Evolutionary conservation across 2,797 vertebrate genomes (phyloP), one percentile per base, ranked within the genome.

Genomic region (Tapirus indicus): DNA sequence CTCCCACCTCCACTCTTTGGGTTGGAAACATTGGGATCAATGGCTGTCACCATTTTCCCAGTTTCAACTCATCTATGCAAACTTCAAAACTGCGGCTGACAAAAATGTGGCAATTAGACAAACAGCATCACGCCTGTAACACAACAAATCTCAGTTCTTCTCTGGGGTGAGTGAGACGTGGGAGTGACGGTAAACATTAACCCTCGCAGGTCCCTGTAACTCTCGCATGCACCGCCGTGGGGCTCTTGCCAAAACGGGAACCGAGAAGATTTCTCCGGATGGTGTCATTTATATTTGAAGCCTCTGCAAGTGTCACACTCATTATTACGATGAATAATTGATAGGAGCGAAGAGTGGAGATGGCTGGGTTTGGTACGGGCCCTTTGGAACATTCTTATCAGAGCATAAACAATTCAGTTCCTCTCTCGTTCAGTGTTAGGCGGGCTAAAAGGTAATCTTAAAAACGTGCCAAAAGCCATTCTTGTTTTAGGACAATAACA

Each of bases 271-370:
- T 16, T 78, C 82, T 89, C 21, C 1, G 7, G 38, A 35, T 29
- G 38, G 47, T 62, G 89, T 80, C 88, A 27, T 38, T 41, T 75
- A 1, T 20, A 11, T 38, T 0, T 11, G 94, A 64, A 83, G 80
- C 32, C 29, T 94, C 75, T 79, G 49, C 5, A 41, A 94, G 83
- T 94, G 89, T 97, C 85, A 72, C 9, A 32, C 35, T 54, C 14
- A 3, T 44, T 52, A 41, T 56, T 16, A 27, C 0, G 7, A 21
- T 92, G 80, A 95, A 94, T 97, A 86, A 95, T 90, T 90, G 95
- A 93, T 77, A 49, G 56, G 8, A 23, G 23, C 0, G 1, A 17
- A 71, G 71, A 47, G 68, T 7, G 80, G 80, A 60, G 49, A 32
- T 4, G 49, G 32, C 38, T 47, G 68, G 78, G 10, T 60, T 64